These are phyloP conservation scores for Ageneiosus marmoratus DNA, from an alignment of 2,113 vertebrate genomes.

Conservation along the genomic window DNA sequence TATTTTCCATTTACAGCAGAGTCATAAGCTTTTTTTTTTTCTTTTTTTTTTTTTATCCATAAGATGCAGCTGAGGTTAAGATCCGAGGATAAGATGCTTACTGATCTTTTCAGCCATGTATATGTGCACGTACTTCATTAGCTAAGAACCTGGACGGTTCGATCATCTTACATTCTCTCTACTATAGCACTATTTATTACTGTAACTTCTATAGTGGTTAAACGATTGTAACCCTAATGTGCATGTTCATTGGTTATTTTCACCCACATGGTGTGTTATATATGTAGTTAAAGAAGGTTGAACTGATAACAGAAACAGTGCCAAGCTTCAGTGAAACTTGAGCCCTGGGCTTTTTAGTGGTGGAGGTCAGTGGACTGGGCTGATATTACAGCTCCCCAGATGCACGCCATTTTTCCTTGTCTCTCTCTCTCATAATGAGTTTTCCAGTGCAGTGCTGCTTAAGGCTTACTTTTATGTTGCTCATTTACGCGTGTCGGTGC, in stretches of 20 bases:
- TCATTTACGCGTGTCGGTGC: conserved; percentile 65
- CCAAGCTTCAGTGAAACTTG: conserved; percentile 55
- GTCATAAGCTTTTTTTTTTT: too few relatives aligned
- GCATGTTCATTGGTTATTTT: neutral
- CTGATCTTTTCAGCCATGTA: neutral
- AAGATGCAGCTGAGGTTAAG: conserved; percentile 15
- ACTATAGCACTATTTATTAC: neutral
- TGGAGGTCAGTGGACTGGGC: conserved; percentile 59
- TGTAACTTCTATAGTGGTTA: neutral
- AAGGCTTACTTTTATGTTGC: conserved; percentile 64
- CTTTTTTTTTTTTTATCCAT: conserved; percentile 38
- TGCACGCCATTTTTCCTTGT: conserved; percentile 39
- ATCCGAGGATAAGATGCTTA: neutral
- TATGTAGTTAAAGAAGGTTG: neutral
- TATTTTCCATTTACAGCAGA: conserved; percentile 44
- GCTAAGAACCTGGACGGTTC: neutral
- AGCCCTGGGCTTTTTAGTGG: conserved; percentile 59
- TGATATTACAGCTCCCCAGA: conserved; percentile 56
- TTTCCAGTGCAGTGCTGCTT: conserved; percentile 63
- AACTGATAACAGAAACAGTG: conserved; percentile 31
- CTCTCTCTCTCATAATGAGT: conserved; percentile 55
- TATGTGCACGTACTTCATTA: neutral
- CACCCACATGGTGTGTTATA: neutral
- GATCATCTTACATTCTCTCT: neutral
- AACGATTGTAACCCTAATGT: too few relatives aligned